A percentile compares a stretch with the other conserved stretches of the same genome.
Conservation (phyloP, 2,888 invertebrate genomes). For the Acronicta psi region DNA sequence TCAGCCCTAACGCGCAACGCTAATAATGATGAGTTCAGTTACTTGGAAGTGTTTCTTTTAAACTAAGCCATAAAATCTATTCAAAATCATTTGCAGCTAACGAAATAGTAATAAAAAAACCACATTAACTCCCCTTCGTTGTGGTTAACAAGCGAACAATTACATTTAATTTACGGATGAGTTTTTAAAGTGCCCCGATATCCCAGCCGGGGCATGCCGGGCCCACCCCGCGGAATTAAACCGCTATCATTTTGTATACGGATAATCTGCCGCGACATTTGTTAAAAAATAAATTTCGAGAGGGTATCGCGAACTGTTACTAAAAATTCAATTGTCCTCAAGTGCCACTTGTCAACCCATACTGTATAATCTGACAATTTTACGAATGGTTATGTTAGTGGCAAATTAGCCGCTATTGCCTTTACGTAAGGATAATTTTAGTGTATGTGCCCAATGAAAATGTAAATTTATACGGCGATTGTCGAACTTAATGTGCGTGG, state of each 20-base stretch:
- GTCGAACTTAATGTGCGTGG: conserved; percentile 56
- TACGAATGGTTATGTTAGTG: conserved; percentile 18
- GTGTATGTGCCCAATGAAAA: conserved; percentile 20
- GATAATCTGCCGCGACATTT: conserved; percentile 85
- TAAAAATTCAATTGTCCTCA: conserved; percentile 82
- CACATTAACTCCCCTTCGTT: conserved; percentile 64
- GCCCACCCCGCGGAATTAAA: conserved; percentile 68
- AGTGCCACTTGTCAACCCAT: conserved; percentile 77
- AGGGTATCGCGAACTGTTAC: conserved; percentile 81
- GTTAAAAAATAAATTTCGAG: conserved; percentile 84
- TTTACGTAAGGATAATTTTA: conserved; percentile 40
- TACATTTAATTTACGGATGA: conserved; percentile 87
- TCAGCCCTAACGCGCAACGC: too few species aligned
- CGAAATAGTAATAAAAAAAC: conserved; percentile 51
- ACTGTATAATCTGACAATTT: conserved; percentile 53
- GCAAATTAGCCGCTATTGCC: conserved; percentile 25
- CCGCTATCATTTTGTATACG: conserved; percentile 67
- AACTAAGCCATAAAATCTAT: conserved; percentile 11
- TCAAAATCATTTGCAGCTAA: conserved; percentile 36
- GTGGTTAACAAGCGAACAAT: conserved; percentile 87
- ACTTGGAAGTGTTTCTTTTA: too few species aligned
- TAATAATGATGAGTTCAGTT: too few species aligned
- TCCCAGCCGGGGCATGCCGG: conserved; percentile 50
- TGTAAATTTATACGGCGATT: conserved; percentile 59
- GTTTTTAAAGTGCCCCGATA: conserved; percentile 86